Base-by-base conservation (phyloP, 2,797 vertebrate genomes). In the Manis crassicaudata region DNA sequence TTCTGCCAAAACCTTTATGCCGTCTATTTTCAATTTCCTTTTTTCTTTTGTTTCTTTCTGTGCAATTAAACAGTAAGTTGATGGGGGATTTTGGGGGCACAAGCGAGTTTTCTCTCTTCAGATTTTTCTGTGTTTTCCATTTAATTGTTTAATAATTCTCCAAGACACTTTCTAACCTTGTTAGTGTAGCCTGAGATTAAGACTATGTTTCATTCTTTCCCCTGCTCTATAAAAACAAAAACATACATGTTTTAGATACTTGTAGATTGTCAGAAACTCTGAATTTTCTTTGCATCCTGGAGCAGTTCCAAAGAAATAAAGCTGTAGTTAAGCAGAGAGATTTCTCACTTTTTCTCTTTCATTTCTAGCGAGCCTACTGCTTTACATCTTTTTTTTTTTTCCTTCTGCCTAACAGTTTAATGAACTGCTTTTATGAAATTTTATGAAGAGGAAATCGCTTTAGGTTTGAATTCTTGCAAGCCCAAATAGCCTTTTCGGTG, bases 1-100 rank as follows among this genome's bases (percentile, higher is more conserved):
- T 95, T 95, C 25, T 85, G 70, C 46, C 90, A 77, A 1, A 56
- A 97, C 85, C 52, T 97, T 97, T 95, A 50, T 46, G 46, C 5
- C 18, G 67, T 62, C 20, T 73, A n/a, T 82, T 91, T 92, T 63
- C 80, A 37, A 82, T 62, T 52, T 17, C 21, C 50, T 40, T 32
- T 21, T 13, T 23, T 21, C 5, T 17, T 37, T 35, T 21, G 75
- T 77, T 62, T 46, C 18, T 37, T 95, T 84, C 65, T 70, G 70
- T 32, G 67, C 60, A 77, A 82, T 80, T 76, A 56, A 89, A 81
- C n/a, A 75, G 80, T 65, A 87, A 84, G 84, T 43, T 32, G 77
- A 65, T 29, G 43, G 88, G 89, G 54, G 72, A 88, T 91, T 94
- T 98, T 88, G 84, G 52, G 52, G 72, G 65, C 54, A 63, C 46